Conservation (phyloP, 2,113 vertebrate species). For the Tapirus terrestris region DNA sequence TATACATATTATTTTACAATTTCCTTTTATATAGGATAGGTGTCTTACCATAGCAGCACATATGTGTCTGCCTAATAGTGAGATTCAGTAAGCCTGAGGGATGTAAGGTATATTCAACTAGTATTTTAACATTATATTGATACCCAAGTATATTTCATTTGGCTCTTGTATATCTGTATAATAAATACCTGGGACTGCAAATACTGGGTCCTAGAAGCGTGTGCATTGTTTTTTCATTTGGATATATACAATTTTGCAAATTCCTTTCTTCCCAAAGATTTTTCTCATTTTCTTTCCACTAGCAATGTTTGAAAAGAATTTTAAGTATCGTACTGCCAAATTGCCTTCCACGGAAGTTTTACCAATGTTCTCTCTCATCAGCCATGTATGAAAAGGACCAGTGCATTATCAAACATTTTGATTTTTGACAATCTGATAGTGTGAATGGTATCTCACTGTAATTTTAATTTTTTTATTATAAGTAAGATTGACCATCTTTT, state of each 20-base stretch:
- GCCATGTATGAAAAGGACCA: not conserved
- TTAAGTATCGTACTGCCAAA: not conserved
- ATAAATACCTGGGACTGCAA: not conserved
- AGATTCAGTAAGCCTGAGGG: constrained; percentile 3
- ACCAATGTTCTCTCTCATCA: not conserved
- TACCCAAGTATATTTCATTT: constrained; percentile 15
- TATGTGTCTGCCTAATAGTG: not conserved
- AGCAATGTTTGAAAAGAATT: constrained; percentile 19
- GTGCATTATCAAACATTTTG: not conserved
- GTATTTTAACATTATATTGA: not conserved
- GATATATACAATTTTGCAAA: constrained; percentile 38
- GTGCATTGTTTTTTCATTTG: not conserved
- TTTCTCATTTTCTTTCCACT: constrained; percentile 43
- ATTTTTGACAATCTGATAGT: constrained; percentile 6
- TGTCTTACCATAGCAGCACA: not conserved
- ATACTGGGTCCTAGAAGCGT: not conserved
- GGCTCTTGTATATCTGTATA: not conserved
- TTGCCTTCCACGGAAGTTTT: constrained; percentile 1
- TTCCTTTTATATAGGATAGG: not conserved
- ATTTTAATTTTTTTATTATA: constrained; percentile 41
- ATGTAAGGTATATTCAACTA: constrained; percentile 4
- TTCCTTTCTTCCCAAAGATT: not conserved
- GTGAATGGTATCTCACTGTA: not conserved
- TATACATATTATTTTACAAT: not conserved
- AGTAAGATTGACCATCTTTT: not conserved